These are phyloP conservation scores for Tetramorium alpestre DNA, from an alignment of 1,140 invertebrate species.

Conservation along the genomic window DNA sequence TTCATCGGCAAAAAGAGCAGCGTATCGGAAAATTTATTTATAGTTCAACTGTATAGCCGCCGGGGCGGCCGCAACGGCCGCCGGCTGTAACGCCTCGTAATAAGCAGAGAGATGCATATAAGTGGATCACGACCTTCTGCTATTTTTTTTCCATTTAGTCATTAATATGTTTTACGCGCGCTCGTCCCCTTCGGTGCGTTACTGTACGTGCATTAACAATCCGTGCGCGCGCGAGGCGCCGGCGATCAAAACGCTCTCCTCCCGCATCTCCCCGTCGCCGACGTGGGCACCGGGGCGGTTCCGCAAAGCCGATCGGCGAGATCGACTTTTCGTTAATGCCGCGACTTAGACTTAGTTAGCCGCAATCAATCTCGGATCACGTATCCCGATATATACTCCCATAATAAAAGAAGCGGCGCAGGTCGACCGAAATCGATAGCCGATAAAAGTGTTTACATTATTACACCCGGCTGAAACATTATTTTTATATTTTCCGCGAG, in stretches of 20 bases:
- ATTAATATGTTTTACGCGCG: slow-evolving; percentile 13
- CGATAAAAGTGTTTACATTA: slow-evolving; percentile 62
- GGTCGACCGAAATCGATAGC: slow-evolving; percentile 60
- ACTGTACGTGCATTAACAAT: not conserved
- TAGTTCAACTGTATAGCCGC: slow-evolving; percentile 55
- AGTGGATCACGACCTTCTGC: slow-evolving; percentile 62
- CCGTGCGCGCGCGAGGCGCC: not conserved
- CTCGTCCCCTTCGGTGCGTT: too few relatives aligned
- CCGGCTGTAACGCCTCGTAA: slow-evolving; percentile 56
- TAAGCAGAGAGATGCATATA: slow-evolving; percentile 54
- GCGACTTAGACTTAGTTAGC: slow-evolving; percentile 37
- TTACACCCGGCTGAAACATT: slow-evolving; percentile 55
- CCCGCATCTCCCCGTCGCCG: too few relatives aligned
- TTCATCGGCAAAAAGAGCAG: slow-evolving; percentile 57
- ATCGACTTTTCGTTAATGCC: slow-evolving; percentile 38
- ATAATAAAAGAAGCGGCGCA: slow-evolving; percentile 57
- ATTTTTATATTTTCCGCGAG: slow-evolving; percentile 52
- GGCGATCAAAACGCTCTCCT: not conserved
- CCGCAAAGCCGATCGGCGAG: slow-evolving; percentile 5
- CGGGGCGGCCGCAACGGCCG: slow-evolving; percentile 34
- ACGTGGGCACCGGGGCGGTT: not conserved
- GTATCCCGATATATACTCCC: slow-evolving; percentile 46
- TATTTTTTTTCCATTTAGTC: slow-evolving; percentile 57
- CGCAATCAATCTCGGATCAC: slow-evolving; percentile 50
- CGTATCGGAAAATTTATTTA: slow-evolving; percentile 67